A percentile compares a stretch with the other conserved stretches of the same genome.
Conservation (phyloP, 2,888 invertebrate species). For the Philereme transversata region DNA sequence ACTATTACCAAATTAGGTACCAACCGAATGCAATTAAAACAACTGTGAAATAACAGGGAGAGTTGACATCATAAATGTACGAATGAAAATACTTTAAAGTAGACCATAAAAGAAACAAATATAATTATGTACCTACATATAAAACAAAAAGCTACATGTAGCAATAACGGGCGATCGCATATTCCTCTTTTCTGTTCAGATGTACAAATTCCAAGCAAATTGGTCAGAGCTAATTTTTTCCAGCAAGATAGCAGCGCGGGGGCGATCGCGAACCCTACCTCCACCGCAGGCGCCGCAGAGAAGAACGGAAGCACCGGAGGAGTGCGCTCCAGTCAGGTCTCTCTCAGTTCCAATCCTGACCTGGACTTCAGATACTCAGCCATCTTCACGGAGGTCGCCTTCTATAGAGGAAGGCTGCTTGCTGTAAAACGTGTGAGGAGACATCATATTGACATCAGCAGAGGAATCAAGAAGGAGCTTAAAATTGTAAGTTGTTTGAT, state of each 20-base stretch:
- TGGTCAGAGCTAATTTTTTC: slow-evolving; percentile 81
- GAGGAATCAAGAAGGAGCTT: slow-evolving; percentile 96
- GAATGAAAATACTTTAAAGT: no score
- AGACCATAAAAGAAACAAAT: no score
- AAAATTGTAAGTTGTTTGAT: slow-evolving; percentile 88
- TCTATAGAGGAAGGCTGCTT: slow-evolving; percentile 93
- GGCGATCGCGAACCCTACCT: slow-evolving; percentile 92
- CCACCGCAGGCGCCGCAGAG: slow-evolving; percentile 83
- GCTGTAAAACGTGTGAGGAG: slow-evolving; percentile 94
- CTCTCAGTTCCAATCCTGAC: slow-evolving; percentile 95
- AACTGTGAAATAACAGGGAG: no score
- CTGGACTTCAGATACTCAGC: slow-evolving; percentile 95
- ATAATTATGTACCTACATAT: no score
- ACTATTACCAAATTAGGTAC: no score
- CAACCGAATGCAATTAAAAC: no score
- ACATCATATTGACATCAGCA: slow-evolving; percentile 93
- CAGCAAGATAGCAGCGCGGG: slow-evolving; percentile 85
- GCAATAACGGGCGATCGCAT: no score
- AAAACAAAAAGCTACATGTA: no score
- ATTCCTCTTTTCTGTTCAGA: not conserved
- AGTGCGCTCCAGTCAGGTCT: slow-evolving; percentile 94
- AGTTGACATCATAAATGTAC: no score
- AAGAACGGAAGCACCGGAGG: slow-evolving; percentile 66
- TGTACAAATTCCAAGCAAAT: slow-evolving; percentile 48
- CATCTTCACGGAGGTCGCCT: slow-evolving; percentile 95